A percentile compares a stretch with the other conserved stretches of the same genome.
phyloP scores from a whole-genome alignment of 1,140 invertebrate species.

The Dreissena polymorpha region DNA sequence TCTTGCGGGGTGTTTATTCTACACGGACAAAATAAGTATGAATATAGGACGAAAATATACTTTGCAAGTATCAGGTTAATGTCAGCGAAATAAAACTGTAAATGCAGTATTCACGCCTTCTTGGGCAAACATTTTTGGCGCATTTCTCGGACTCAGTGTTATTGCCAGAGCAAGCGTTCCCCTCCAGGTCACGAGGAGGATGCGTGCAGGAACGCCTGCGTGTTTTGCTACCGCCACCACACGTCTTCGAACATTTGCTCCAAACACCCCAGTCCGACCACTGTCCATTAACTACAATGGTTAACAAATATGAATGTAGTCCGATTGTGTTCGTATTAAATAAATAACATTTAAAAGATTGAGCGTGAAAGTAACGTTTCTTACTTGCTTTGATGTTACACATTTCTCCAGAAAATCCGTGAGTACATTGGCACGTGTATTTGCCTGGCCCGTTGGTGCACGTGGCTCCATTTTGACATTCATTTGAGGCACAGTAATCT shows the following conservation, averaged over 20 bases:
- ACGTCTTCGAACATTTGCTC: constrained; percentile 61
- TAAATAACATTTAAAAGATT: too few species aligned
- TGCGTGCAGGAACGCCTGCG: constrained; percentile 54
- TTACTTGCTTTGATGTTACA: constrained; percentile 36
- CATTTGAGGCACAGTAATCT: constrained; percentile 60
- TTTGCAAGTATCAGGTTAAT: too few species aligned
- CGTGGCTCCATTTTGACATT: constrained; percentile 66
- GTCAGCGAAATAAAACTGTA: too few species aligned
- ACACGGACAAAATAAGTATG: too few species aligned
- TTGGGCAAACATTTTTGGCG: neutral
- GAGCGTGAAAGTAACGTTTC: neutral
- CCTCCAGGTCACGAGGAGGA: too few species aligned
- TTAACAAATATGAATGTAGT: too few species aligned
- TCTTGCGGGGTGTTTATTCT: too few species aligned
- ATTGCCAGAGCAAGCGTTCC: too few species aligned
- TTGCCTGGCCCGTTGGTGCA: constrained; percentile 76
- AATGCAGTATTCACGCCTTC: too few species aligned
- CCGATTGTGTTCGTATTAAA: too few species aligned
- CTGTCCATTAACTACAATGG: constrained; percentile 46
- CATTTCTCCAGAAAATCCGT: constrained; percentile 81
- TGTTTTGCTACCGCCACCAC: constrained; percentile 61
- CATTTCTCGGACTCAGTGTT: constrained; percentile 14
- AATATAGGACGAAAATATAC: too few species aligned
- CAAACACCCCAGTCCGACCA: constrained; percentile 63
- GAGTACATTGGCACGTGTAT: constrained; percentile 88